Evolutionary conservation across 2,888 invertebrate genomes (phyloP).

Genomic region (Ochlodes sylvanus): DNA sequence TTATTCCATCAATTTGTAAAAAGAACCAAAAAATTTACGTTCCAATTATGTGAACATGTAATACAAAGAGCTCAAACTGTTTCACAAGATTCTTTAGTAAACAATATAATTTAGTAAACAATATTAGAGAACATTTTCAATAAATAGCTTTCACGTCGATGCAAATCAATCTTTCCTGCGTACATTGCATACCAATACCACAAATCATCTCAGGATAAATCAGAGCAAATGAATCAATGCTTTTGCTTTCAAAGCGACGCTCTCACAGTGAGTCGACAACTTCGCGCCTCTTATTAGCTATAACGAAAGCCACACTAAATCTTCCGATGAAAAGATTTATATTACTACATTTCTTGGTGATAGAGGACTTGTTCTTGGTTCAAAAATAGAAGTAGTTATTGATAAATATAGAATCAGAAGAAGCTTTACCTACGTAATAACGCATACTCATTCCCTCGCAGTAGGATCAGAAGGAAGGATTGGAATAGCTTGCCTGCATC

Average conservation of each 20-base stretch:
- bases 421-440: too few relatives aligned
- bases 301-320: slow-evolving; percentile 60
- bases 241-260: slow-evolving; percentile 55
- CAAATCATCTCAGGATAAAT: slow-evolving; percentile 46
- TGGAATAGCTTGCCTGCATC: too few relatives aligned
- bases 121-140: slow-evolving; percentile 18
- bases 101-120: slow-evolving; percentile 8
- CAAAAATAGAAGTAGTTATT: neutral
- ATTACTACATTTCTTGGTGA: neutral
- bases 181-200: slow-evolving; percentile 30
- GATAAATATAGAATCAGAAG: neutral
- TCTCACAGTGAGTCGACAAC: slow-evolving; percentile 48
- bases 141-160: slow-evolving; percentile 31
- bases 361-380: neutral
- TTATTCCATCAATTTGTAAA: too few relatives aligned
- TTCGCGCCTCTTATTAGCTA: slow-evolving; percentile 58
- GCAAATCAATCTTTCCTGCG: slow-evolving; percentile 26
- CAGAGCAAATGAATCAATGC: slow-evolving; percentile 50
- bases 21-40: too few relatives aligned
- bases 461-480: too few relatives aligned
- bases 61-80: too few relatives aligned
- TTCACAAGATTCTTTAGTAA: slow-evolving; percentile 18
- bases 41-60: too few relatives aligned
- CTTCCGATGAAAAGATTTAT: slow-evolving; percentile 40
- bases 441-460: too few relatives aligned